A percentile compares a stretch with the other conserved stretches of the same genome.
Conservation (phyloP, 1,140 invertebrate genomes). For the Brachionus rotundiformis region DNA sequence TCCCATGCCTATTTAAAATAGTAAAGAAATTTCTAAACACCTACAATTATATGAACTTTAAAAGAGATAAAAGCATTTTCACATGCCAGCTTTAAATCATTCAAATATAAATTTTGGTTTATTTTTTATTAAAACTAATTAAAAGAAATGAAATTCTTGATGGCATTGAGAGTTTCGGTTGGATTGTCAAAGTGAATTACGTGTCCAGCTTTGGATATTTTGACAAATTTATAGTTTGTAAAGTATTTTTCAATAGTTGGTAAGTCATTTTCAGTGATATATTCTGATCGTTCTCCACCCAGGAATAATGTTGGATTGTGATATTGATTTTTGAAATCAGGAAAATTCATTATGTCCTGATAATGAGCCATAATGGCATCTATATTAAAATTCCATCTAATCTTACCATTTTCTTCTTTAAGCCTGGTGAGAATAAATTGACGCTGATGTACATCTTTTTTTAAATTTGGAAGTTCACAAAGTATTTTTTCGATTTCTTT, state of each 20-base stretch:
- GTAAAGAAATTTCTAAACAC: not conserved
- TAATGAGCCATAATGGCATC: not conserved
- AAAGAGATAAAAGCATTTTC: not conserved
- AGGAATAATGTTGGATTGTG: constrained; percentile 18
- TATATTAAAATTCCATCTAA: constrained; percentile 40
- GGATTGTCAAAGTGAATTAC: constrained; percentile 46
- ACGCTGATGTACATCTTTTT: constrained; percentile 20
- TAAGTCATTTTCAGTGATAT: constrained; percentile 36
- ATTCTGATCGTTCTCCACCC: constrained; percentile 35
- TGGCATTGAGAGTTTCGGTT: not conserved
- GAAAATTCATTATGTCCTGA: constrained; percentile 50
- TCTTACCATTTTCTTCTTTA: not conserved
- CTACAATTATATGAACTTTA: not conserved
- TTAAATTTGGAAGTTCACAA: not conserved
- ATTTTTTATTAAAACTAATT: not conserved
- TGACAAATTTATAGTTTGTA: constrained; percentile 17
- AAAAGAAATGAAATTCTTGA: constrained; percentile 45
- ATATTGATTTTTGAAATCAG: constrained; percentile 32
- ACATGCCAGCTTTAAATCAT: not conserved
- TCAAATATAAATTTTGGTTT: not conserved
- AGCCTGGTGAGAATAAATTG: constrained; percentile 37
- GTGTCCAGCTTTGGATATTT: constrained; percentile 42
- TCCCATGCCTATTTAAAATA: not conserved
- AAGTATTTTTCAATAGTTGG: constrained; percentile 31
- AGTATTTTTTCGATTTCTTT: constrained; percentile 26